Percentiles rank a stretch among this genome's conserved stretches.
Conservation (phyloP, 2,888 invertebrate genomes). For the Napeogenes inachia region DNA sequence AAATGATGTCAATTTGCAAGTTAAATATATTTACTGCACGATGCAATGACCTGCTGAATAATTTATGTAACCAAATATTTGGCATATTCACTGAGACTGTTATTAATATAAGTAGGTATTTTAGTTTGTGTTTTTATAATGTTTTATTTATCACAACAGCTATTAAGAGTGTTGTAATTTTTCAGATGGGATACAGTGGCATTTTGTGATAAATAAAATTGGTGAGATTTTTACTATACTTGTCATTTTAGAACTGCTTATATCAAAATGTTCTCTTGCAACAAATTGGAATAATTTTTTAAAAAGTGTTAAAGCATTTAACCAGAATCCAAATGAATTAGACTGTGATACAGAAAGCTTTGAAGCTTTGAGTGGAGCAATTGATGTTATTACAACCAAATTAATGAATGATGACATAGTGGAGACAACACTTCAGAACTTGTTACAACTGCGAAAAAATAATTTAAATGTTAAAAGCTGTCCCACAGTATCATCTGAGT, state of each 20-base stretch:
- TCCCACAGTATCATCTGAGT: conserved; percentile 76
- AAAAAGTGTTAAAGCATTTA: conserved; percentile 83
- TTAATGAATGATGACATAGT: conserved; percentile 84
- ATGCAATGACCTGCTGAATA: conserved; percentile 83
- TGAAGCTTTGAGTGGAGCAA: conserved; percentile 82
- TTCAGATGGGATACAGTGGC: conserved; percentile 68
- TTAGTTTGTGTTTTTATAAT: too few species aligned
- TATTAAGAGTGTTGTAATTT: conserved; percentile 16
- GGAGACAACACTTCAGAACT: conserved; percentile 71
- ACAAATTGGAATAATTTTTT: conserved; percentile 87
- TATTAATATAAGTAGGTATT: conserved; percentile 61
- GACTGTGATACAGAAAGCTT: conserved; percentile 79
- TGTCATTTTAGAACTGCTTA: conserved; percentile 81
- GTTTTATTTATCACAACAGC: too few species aligned
- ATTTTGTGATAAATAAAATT: conserved; percentile 75
- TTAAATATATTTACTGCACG: conserved; percentile 83
- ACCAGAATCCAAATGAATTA: conserved; percentile 80
- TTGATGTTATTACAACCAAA: conserved; percentile 82
- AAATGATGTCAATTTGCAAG: conserved; percentile 79
- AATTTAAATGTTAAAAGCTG: conserved; percentile 69
- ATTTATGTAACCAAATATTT: conserved; percentile 85
- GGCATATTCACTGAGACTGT: conserved; percentile 79
- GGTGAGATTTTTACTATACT: conserved; percentile 82
- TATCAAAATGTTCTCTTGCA: conserved; percentile 53
- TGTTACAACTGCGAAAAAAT: conserved; percentile 57